These are phyloP conservation scores for Drosophila lacteicornis DNA, from an alignment of 1,140 invertebrate genomes.

Conservation along the genomic window DNA sequence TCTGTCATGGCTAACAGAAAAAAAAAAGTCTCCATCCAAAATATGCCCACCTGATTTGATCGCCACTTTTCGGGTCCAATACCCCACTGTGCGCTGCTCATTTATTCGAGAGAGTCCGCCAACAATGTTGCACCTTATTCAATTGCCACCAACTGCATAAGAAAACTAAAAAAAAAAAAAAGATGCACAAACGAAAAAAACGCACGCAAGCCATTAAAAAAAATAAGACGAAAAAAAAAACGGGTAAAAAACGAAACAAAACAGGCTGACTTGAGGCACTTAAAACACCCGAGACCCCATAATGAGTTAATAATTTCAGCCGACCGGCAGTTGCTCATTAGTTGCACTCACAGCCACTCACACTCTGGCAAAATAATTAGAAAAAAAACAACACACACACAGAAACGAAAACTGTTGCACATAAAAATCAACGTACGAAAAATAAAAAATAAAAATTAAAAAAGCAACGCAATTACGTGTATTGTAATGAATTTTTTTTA, in stretches of 20 bases:
- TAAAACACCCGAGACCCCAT: slow-evolving; percentile 54
- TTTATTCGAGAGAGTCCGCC: slow-evolving; percentile 26
- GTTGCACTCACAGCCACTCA: slow-evolving; percentile 43
- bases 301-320: slow-evolving; percentile 59
- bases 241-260: slow-evolving; percentile 39
- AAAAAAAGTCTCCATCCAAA: no score
- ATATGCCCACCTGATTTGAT: no score
- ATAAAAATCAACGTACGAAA: slow-evolving; percentile 17
- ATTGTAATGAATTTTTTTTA: slow-evolving; percentile 62
- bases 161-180: slow-evolving; percentile 2
- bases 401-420: slow-evolving; percentile 46
- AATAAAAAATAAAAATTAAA: slow-evolving; percentile 4
- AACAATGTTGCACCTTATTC: slow-evolving; percentile 56
- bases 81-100: no score
- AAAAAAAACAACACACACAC: slow-evolving; percentile 25
- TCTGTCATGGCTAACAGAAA: no score
- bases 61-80: no score
- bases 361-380: slow-evolving; percentile 37
- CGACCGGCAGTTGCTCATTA: slow-evolving; percentile 70
- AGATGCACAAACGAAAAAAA: slow-evolving; percentile 35
- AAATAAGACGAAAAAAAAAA: slow-evolving; percentile 22
- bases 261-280: slow-evolving; percentile 55
- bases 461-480: slow-evolving; percentile 66
- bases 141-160: slow-evolving; percentile 29
- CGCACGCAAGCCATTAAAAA: slow-evolving; percentile 57